Evolutionary conservation across 37 sponge, comb jelly and placozoan genomes (phyloP), one percentile per base, ranked within the genome.

Genomic region (Oopsacas minuta): DNA sequence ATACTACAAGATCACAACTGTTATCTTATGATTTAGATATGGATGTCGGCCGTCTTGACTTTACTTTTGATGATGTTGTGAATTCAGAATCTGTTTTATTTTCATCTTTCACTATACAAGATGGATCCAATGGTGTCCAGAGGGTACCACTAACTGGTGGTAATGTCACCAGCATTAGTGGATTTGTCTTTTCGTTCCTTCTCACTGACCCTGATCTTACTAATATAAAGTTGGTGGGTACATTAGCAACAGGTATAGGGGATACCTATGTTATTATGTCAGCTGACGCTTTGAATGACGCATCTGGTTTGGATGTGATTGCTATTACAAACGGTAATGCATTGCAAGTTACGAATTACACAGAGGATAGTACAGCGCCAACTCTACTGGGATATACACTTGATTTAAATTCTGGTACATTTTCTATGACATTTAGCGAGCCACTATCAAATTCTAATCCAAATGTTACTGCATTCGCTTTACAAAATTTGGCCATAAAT

Each of bases 241-340:
- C 82, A 75, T 39, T 95, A 37, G 96, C 88, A 0, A 85, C 88
- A 22, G 52, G 39, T 46, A 0, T 36, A 0, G 0, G 22, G 0
- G 85, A 88, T 52, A 92, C 96, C 10, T 95, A 61, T 53, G 75
- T 94, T 36, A 88, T 86, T 23, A 83, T 92, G 82, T 37, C 88
- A 38, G 52, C 87, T 34, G 93, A 83, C 35, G 85, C 93, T 32
- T n/a, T 91, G 0, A 52, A 35, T 39, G 93, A 94, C 36, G 88
- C 83, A 35, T 20, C 75, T 37, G 83, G 83, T 8, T 82, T 38
- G 38, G 83, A 82, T 82, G 83, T 82, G 12, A 37, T 82, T 28
- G 83, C 83, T 5, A 82, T 82, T 38, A 82, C 83, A 22, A 84
- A 91, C 39, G 75, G 75, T 30, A 94, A 91, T 83, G 82, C 81